Evolutionary conservation across 2,113 vertebrate genomes (phyloP), one percentile per base, ranked within the genome.

Genomic region (Bos javanicus): DNA sequence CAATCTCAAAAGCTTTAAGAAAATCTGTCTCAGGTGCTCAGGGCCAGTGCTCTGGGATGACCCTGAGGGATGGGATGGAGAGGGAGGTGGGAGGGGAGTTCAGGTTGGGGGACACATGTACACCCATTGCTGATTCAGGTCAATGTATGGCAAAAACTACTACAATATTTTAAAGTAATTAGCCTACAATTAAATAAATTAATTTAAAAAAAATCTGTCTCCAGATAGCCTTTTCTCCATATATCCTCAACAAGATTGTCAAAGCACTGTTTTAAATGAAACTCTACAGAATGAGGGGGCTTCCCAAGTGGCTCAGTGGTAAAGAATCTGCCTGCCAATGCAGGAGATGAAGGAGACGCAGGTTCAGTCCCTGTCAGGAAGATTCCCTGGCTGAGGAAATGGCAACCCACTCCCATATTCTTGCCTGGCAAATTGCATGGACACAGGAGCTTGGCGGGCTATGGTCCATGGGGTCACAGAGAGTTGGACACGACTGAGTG

Each of bases 11-110:
- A 52, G 25, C 17, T 90, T 78, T 52, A 46, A 89, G 89, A 83
- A 21, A 23, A 56, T 28, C 12, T 39, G 4, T 21, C 33, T 36
- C 8, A 0, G n/a, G 19, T 2, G 0, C 0, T 6, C 67, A 71
- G 19, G 67, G n/a, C n/a, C 2, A 0, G 19, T 71, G n/a, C 19
- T 39, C 67, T 12, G 67, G n/a, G 67, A 71, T 71, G n/a, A 71
- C 67, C n/a, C 67, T 12, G 10, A 71, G n/a, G n/a, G 67, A 23
- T 39, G 10, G 19, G n/a, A 39, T 39, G 19, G 19, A 19, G 64
- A 71, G n/a, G 17, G 64, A 11, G n/a, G 10, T 71, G 2, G 64
- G 17, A 11, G 7, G 17, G 64, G 67, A 5, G 0, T 39, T 71
- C n/a, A 71, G 2, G 67, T 1, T 71, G 67, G n/a, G 4, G 67